Evolutionary conservation across 2,797 vertebrate species (phyloP), one percentile per base, ranked within the genome.

Genomic region (Cygnus olor): DNA sequence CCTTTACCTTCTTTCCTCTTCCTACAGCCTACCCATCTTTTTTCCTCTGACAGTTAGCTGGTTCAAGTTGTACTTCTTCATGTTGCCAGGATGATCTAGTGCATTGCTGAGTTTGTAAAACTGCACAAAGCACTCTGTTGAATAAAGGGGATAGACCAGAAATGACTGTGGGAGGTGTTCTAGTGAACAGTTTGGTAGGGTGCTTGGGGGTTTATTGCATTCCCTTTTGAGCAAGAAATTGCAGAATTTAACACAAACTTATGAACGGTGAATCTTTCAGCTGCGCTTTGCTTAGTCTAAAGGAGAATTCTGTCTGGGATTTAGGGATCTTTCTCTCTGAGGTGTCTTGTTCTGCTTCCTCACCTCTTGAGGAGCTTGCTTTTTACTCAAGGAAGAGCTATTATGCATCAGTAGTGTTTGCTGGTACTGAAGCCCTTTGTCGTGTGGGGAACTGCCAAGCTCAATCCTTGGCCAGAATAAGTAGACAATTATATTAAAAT

Each of bases 11-110:
- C 65, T 68, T 36, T 84, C 32, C 18, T 69, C 32, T 92, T 88
- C 73, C 44, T 86, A 12, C 36, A 81, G 66, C 28, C 0, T 0
- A 57, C 73, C 70, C 30, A 88, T 94, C 88, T 81, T 89, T 96
- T 83, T 88, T 92, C 66, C 53, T 18, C n/a, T 88, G 93, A 88
- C 91, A 91, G 42, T 77, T 82, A 9, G 2, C 70, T 60, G 25
- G 73, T 88, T 95, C 73, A 90, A 81, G 60, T 64, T 91, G 80
- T 86, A 69, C 87, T 96, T 54, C 88, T 85, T 96, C 79, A 53
- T 57, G 80, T 95, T 93, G 85, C 94, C 91, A 94, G 66, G 63
- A 91, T 95, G 90, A 96, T 95, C 83, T 88, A 95, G 70, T 93
- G 63, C 56, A 63, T 84, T 86, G 77, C 85, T 61, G 56, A 58